Percentiles rank a stretch among this genome's conserved stretches.
phyloP scores from a whole-genome alignment of 1,140 invertebrate genomes.

The Drosophila pectinifera region DNA sequence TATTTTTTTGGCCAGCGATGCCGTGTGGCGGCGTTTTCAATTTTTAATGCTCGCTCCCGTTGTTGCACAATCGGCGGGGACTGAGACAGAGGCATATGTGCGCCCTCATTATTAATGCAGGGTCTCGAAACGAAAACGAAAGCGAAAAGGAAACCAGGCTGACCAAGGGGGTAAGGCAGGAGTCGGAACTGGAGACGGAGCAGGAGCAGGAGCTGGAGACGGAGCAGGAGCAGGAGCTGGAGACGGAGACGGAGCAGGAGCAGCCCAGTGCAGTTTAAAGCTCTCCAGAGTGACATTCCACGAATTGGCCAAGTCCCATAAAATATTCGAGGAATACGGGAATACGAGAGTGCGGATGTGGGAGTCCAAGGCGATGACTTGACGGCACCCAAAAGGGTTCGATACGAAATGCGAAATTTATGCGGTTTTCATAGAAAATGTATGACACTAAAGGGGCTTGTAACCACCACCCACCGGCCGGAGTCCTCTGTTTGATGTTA shows the following conservation, averaged over 20 bases:
- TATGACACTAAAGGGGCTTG: constrained; percentile 70
- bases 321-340: constrained; percentile 52
- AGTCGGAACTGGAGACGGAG: constrained; percentile 10
- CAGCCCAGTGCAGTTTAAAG: constrained; percentile 62
- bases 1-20: constrained; percentile 65
- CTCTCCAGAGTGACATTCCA: constrained; percentile 84
- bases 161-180: constrained; percentile 30
- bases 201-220: constrained; percentile 6
- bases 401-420: constrained; percentile 67
- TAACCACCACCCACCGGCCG: not conserved
- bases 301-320: constrained; percentile 82
- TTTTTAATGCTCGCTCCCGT: constrained; percentile 70
- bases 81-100: constrained; percentile 55
- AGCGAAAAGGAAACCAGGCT: constrained; percentile 24
- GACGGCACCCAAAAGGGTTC: constrained; percentile 71
- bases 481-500: constrained; percentile 2
- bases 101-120: constrained; percentile 79
- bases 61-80: constrained; percentile 44
- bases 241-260: constrained; percentile 6
- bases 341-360: constrained; percentile 3
- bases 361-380: constrained; percentile 21
- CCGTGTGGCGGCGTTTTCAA: constrained; percentile 79
- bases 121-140: constrained; percentile 33
- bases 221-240: not conserved
- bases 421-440: constrained; percentile 80